phyloP scores from a whole-genome alignment of 2,113 vertebrate species.

The Ursus arctos region DNA sequence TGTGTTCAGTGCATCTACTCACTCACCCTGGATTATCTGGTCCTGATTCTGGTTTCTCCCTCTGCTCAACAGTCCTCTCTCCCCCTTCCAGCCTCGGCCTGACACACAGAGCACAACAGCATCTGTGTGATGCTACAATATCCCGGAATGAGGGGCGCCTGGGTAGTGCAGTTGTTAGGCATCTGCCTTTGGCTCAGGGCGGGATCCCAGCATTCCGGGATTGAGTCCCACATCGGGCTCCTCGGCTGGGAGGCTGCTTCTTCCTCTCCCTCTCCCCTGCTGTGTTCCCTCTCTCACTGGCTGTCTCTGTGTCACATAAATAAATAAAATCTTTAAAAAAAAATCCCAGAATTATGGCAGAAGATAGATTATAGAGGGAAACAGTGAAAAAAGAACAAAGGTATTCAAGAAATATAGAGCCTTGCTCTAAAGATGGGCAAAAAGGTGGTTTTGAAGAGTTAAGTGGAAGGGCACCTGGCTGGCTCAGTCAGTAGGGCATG shows the following conservation, averaged over 20 bases:
- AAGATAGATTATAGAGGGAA: background rate
- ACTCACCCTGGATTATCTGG: background rate
- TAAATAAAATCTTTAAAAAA: no score
- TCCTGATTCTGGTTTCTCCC: background rate
- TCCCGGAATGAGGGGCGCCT: background rate
- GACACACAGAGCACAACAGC: background rate
- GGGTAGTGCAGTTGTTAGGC: no score
- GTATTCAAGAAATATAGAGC: background rate
- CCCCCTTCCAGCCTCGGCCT: background rate
- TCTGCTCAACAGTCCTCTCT: background rate
- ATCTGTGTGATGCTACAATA: background rate
- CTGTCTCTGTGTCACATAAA: no score
- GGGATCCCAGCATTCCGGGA: no score
- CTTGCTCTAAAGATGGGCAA: background rate
- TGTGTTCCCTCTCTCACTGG: no score
- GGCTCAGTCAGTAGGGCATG: background rate
- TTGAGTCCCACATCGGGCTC: no score
- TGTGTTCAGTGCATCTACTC: background rate
- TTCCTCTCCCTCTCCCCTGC: no score
- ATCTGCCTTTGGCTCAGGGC: no score
- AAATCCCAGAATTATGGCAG: background rate
- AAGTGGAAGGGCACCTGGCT: background rate
- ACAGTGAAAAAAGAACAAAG: background rate
- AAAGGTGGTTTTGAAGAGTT: background rate
- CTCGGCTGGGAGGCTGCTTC: no score